These are phyloP conservation scores for Erpetoichthys calabaricus DNA, from an alignment of 2,797 vertebrate genomes.

Conservation along the genomic window DNA sequence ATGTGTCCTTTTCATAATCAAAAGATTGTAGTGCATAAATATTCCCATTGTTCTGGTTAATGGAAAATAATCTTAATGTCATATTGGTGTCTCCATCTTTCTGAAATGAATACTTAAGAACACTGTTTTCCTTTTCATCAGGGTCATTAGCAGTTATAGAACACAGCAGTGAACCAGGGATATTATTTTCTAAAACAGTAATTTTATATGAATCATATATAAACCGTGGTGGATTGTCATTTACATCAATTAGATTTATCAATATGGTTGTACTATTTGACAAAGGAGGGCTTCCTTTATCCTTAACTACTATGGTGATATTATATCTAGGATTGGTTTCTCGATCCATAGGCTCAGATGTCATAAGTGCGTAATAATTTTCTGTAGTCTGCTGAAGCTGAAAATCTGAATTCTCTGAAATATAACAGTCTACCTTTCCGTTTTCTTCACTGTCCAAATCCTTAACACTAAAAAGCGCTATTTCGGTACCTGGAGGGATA, in stretches of 20 bases:
- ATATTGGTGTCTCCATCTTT: slow-evolving; percentile 39
- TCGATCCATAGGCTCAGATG: slow-evolving; percentile 29
- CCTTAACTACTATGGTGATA: slow-evolving; percentile 26
- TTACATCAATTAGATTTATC: slow-evolving; percentile 46
- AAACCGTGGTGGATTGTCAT: slow-evolving; percentile 52
- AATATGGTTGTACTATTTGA: slow-evolving; percentile 31
- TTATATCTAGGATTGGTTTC: slow-evolving; percentile 25
- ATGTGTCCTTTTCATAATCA: slow-evolving; percentile 33
- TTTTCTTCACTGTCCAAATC: slow-evolving; percentile 45
- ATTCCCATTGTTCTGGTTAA: slow-evolving; percentile 30
- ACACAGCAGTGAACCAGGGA: slow-evolving; percentile 35
- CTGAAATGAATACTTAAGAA: slow-evolving; percentile 40
- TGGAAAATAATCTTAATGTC: slow-evolving; percentile 35
- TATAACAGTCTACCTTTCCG: slow-evolving; percentile 25
- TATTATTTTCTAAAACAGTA: slow-evolving; percentile 40
- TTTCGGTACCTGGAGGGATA: slow-evolving; percentile 17
- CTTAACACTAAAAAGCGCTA: slow-evolving; percentile 35
- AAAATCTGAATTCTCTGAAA: slow-evolving; percentile 29
- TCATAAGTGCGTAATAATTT: slow-evolving; percentile 41
- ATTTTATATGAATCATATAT: too few species aligned
- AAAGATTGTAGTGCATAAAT: slow-evolving; percentile 31
- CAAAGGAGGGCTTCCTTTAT: slow-evolving; percentile 41
- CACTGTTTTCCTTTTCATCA: slow-evolving; percentile 45
- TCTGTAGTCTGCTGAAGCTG: slow-evolving; percentile 23
- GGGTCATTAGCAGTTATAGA: slow-evolving; percentile 37